Percentiles rank a stretch among this genome's conserved stretches.
phyloP scores from a whole-genome alignment of 2,888 invertebrate genomes.

The Caenorhabditis panamensis region DNA sequence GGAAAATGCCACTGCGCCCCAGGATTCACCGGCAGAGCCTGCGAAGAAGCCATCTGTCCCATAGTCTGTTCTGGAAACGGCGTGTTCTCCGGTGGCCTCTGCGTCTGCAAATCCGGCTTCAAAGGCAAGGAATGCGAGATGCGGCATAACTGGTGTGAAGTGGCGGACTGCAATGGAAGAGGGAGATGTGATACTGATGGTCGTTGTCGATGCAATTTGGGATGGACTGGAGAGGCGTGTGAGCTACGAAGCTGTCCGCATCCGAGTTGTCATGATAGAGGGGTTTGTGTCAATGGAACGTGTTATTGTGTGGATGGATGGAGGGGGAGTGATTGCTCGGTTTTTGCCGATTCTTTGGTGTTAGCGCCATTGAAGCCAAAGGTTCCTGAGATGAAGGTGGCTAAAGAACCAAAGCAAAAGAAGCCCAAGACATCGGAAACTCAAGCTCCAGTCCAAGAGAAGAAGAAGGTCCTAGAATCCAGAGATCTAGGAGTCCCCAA shows the following conservation, averaged over 20 bases:
- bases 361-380: neutral
- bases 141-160: slow-evolving; percentile 95
- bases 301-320: slow-evolving; percentile 97
- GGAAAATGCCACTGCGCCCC: slow-evolving; percentile 67
- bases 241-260: slow-evolving; percentile 83
- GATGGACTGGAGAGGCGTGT: slow-evolving; percentile 77
- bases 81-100: slow-evolving; percentile 87
- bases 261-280: slow-evolving; percentile 93
- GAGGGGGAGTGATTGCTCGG: slow-evolving; percentile 90
- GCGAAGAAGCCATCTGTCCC: slow-evolving; percentile 89
- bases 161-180: slow-evolving; percentile 94
- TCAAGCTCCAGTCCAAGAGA: neutral
- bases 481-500: slow-evolving; percentile 19
- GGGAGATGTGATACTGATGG: slow-evolving; percentile 92
- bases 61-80: slow-evolving; percentile 97
- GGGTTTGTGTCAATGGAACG: slow-evolving; percentile 92
- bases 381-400: no score
- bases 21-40: slow-evolving; percentile 65
- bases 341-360: slow-evolving; percentile 38
- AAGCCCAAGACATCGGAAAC: slow-evolving; percentile 4
- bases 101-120: slow-evolving; percentile 68
- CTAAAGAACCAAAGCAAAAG: slow-evolving; percentile 10
- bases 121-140: slow-evolving; percentile 92
- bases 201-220: slow-evolving; percentile 90
- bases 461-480: slow-evolving; percentile 29